These are phyloP conservation scores for Nephila pilipes DNA, from an alignment of 1,140 invertebrate genomes.

Conservation along the genomic window DNA sequence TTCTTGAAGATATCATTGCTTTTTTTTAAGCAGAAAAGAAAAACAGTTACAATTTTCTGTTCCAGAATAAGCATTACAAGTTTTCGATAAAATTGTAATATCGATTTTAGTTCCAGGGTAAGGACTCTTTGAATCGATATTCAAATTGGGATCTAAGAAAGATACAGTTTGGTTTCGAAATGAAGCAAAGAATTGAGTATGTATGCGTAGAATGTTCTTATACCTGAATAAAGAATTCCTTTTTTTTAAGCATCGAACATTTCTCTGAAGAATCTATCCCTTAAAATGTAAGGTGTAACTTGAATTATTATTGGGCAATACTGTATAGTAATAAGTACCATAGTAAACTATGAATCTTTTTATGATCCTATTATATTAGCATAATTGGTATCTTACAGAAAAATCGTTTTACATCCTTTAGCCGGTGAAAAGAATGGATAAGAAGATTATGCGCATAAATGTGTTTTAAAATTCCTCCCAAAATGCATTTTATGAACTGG, in stretches of 20 bases:
- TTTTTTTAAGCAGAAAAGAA: neutral
- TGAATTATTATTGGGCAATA: no score
- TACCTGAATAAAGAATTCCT: conserved; percentile 6
- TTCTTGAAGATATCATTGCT: neutral
- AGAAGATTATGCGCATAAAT: no score
- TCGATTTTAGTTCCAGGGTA: conserved; percentile 22
- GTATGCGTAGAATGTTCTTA: neutral
- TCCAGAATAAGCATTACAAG: conserved; percentile 14
- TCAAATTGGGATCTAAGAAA: conserved; percentile 43
- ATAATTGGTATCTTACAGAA: no score
- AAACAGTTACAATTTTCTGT: neutral
- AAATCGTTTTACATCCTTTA: no score
- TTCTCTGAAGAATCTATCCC: neutral
- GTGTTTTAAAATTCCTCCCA: no score
- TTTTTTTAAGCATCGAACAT: neutral
- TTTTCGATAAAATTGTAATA: conserved; percentile 39
- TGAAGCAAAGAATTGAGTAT: neutral
- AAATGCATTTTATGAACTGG: no score
- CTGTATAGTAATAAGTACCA: no score
- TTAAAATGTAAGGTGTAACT: neutral
- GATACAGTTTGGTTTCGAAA: conserved; percentile 9
- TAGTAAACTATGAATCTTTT: no score
- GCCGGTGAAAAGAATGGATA: no score
- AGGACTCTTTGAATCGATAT: conserved; percentile 42
- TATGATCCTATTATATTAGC: no score